These are phyloP conservation scores for Oxycera nigricornis DNA, from an alignment of 2,888 invertebrate genomes.

Conservation along the genomic window DNA sequence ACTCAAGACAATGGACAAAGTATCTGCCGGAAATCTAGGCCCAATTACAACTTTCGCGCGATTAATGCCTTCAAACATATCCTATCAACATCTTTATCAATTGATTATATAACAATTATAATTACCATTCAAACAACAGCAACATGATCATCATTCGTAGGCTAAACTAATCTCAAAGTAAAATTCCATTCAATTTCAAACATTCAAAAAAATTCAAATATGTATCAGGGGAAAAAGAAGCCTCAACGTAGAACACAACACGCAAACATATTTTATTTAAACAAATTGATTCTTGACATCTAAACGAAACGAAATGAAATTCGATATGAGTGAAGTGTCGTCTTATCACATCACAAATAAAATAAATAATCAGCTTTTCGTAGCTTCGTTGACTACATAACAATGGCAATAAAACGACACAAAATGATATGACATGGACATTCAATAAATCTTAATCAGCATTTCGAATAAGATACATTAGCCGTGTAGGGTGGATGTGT, in stretches of 20 bases:
- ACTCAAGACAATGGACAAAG: too few species aligned
- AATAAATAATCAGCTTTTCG: background rate
- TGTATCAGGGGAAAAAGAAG: background rate
- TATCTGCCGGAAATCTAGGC: too few species aligned
- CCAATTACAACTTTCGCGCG: too few species aligned
- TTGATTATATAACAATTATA: too few species aligned
- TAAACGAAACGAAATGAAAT: slow-evolving; percentile 18
- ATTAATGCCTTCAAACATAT: too few species aligned
- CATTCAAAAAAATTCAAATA: background rate
- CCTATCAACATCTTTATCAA: too few species aligned
- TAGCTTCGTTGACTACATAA: background rate
- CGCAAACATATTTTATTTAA: background rate
- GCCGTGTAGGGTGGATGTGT: too few species aligned
- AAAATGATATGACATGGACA: slow-evolving; percentile 13
- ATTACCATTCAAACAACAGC: too few species aligned
- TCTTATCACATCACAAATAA: slow-evolving; percentile 10
- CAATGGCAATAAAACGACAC: slow-evolving; percentile 5
- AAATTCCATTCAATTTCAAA: slow-evolving; percentile 14
- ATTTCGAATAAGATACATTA: slow-evolving; percentile 3
- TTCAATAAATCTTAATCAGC: slow-evolving; percentile 21
- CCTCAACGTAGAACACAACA: background rate
- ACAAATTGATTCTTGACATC: background rate
- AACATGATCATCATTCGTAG: too few species aligned
- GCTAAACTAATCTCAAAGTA: background rate
- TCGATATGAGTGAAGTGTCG: background rate